phyloP scores from a whole-genome alignment of 2,797 vertebrate species.

The Craterocephalus amniculus region DNA sequence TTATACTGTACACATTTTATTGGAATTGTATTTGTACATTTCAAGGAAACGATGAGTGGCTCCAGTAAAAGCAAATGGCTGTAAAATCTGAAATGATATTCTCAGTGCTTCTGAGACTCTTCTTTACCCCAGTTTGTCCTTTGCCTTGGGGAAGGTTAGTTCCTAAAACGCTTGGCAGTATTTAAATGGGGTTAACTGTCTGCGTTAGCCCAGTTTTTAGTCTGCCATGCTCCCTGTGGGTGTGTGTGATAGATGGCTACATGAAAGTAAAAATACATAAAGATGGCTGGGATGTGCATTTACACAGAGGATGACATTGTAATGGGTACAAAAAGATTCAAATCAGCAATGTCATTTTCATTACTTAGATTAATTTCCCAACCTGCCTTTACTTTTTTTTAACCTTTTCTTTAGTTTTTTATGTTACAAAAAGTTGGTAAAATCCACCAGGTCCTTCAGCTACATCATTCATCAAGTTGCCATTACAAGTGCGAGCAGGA shows the following conservation, averaged over 20 bases:
- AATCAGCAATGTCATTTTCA: slow-evolving; percentile 18
- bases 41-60: slow-evolving; percentile 1
- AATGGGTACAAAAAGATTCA: slow-evolving; percentile 21
- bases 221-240: slow-evolving; percentile 66
- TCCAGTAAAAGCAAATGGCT: background rate
- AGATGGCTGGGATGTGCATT: slow-evolving; percentile 24
- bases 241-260: slow-evolving; percentile 58
- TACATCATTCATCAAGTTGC: slow-evolving; percentile 50
- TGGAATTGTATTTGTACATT: too few species aligned
- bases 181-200: slow-evolving; percentile 78
- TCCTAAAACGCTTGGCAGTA: slow-evolving; percentile 62
- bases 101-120: slow-evolving; percentile 25
- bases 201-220: slow-evolving; percentile 68
- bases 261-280: slow-evolving; percentile 40
- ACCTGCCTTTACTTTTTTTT: slow-evolving; percentile 21
- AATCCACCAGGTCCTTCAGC: slow-evolving; percentile 29
- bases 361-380: slow-evolving; percentile 19
- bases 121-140: slow-evolving; percentile 72
- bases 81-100: slow-evolving; percentile 10
- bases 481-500: slow-evolving; percentile 40
- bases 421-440: slow-evolving; percentile 31
- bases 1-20: too few species aligned
- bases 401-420: slow-evolving; percentile 12
- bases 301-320: slow-evolving; percentile 22
- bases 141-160: slow-evolving; percentile 75